These are phyloP conservation scores for Pseudois nayaur DNA, from an alignment of 2,113 vertebrate genomes.

Conservation along the genomic window DNA sequence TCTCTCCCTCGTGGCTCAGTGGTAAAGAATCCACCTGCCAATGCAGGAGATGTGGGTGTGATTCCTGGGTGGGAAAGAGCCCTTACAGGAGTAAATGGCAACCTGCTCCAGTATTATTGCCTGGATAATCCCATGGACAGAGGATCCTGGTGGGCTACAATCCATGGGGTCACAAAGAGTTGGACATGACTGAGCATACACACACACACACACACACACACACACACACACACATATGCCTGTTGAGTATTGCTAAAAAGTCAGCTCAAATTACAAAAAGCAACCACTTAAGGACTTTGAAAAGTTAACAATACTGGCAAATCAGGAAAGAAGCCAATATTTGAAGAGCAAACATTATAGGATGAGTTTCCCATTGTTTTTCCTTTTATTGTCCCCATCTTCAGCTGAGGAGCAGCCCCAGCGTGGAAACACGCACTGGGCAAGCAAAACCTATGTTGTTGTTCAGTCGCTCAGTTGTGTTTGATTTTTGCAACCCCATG, in stretches of 20 bases:
- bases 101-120: neutral
- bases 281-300: neutral
- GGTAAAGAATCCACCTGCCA: neutral
- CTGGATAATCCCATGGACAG: neutral
- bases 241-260: neutral
- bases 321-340: neutral
- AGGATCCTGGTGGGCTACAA: neutral
- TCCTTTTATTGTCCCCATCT: neutral
- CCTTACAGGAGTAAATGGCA: neutral
- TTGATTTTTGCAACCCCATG: neutral
- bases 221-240: neutral
- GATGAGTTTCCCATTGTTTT: neutral
- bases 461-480: accelerated
- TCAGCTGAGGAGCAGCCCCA: neutral
- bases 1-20: neutral
- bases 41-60: neutral
- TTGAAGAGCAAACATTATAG: neutral
- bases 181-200: neutral
- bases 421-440: accelerated
- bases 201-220: neutral
- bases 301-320: neutral
- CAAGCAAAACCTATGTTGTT: neutral
- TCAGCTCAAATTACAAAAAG: neutral
- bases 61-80: neutral
- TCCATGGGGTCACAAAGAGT: neutral